Evolutionary conservation across 1,140 invertebrate species (phyloP).

Genomic region (Acarapis woodi): DNA sequence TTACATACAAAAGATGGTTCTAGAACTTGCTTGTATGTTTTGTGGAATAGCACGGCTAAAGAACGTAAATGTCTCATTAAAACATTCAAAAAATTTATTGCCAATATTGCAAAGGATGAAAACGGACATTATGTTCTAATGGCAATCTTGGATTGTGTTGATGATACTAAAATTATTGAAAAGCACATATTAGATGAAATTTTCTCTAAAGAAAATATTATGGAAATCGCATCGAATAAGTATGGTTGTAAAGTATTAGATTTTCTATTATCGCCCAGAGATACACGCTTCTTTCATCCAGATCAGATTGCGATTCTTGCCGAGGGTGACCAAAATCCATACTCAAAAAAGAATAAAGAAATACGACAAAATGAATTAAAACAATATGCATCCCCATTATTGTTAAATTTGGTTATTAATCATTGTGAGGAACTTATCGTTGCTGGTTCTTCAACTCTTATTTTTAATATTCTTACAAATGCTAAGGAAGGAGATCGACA

Average conservation of each 20-base stretch:
- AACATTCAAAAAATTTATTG: conserved; percentile 45
- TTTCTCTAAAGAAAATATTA: conserved; percentile 26
- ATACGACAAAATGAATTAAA: conserved; percentile 39
- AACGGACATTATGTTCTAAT: conserved; percentile 52
- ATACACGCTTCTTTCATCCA: conserved; percentile 41
- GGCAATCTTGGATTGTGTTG: conserved; percentile 56
- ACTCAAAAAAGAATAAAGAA: conserved; percentile 38
- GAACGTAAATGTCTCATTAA: conserved; percentile 36
- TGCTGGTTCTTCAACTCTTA: neutral
- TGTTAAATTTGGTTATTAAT: conserved; percentile 29
- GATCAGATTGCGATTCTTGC: conserved; percentile 33
- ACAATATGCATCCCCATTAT: conserved; percentile 27
- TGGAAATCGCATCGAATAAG: conserved; percentile 36
- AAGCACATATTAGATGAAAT: conserved; percentile 30
- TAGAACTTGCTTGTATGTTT: conserved; percentile 40
- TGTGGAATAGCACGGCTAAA: conserved; percentile 62
- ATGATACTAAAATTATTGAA: conserved; percentile 64
- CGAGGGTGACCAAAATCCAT: conserved; percentile 29
- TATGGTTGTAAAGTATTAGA: conserved; percentile 28
- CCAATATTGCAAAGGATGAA: conserved; percentile 48
- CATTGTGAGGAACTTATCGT: conserved; percentile 32
- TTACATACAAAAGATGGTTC: conserved; percentile 52
- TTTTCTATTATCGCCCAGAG: conserved; percentile 49
- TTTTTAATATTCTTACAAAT: neutral
- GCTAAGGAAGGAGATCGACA: neutral